These are phyloP conservation scores for Tineola bisselliella DNA, from an alignment of 2,888 invertebrate species.

Conservation along the genomic window DNA sequence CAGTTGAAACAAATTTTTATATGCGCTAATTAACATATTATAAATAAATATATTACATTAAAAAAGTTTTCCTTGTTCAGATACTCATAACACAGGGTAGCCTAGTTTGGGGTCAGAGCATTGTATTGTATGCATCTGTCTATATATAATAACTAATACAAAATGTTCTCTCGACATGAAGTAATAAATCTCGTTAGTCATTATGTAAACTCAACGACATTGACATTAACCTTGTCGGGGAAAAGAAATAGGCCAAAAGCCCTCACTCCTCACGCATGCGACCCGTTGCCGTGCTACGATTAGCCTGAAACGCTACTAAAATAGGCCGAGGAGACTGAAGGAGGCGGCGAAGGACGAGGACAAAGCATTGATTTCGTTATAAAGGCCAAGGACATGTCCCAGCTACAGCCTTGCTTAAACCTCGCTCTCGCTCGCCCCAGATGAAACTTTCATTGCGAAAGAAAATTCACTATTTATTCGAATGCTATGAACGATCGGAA, in stretches of 20 bases:
- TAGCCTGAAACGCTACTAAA: constrained; percentile 22
- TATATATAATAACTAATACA: no score
- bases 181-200: not conserved
- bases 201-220: not conserved
- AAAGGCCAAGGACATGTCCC: constrained; percentile 38
- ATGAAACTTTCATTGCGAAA: constrained; percentile 17
- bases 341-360: constrained; percentile 22
- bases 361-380: constrained; percentile 20
- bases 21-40: no score
- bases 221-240: not conserved
- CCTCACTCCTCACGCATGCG: constrained; percentile 1
- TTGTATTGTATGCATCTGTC: no score
- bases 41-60: no score
- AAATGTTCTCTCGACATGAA: no score
- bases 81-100: no score
- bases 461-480: not conserved
- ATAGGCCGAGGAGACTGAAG: constrained; percentile 21
- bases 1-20: no score
- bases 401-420: constrained; percentile 18
- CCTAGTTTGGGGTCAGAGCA: no score
- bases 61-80: no score
- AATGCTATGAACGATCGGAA: not conserved
- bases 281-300: not conserved
- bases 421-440: constrained; percentile 9
- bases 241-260: constrained; percentile 7